Evolutionary conservation across 2,888 invertebrate species (phyloP).

Genomic region (Aphodius granarius): DNA sequence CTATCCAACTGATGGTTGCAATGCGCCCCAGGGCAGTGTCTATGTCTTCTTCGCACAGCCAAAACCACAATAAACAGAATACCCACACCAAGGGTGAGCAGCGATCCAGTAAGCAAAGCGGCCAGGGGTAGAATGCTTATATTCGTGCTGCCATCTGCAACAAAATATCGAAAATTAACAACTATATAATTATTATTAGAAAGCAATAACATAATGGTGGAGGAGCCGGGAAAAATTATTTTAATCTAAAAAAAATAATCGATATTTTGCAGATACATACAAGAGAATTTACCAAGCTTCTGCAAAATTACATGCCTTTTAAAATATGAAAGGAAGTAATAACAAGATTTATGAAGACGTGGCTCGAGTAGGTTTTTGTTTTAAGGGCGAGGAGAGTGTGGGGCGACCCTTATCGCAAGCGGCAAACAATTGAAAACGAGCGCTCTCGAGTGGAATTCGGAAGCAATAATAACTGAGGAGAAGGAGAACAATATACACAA

Average conservation of each 20-base stretch:
- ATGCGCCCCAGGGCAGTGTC: constrained; percentile 49
- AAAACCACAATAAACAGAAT: constrained; percentile 66
- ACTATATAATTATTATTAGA: no score
- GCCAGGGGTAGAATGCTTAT: constrained; percentile 74
- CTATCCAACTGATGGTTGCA: constrained; percentile 51
- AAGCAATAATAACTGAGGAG: not conserved
- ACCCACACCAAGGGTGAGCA: constrained; percentile 66
- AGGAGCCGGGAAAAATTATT: no score
- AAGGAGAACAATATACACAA: not conserved
- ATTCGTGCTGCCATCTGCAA: constrained; percentile 67
- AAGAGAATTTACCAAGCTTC: not conserved
- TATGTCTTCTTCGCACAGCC: constrained; percentile 62
- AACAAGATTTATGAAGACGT: not conserved
- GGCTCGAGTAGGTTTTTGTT: not conserved
- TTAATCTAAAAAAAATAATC: no score
- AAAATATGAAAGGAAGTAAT: not conserved
- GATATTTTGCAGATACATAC: no score
- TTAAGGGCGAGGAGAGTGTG: not conserved
- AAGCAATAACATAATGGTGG: no score
- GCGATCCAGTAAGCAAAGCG: constrained; percentile 66
- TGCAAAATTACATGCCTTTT: not conserved
- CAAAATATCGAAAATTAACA: constrained; percentile 22
- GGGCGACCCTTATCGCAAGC: not conserved
- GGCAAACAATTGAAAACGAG: not conserved
- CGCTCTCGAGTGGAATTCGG: not conserved